Base-by-base conservation (phyloP, 2,113 vertebrate genomes). In the rabbit (Oryctolagus cuniculus) region DNA sequence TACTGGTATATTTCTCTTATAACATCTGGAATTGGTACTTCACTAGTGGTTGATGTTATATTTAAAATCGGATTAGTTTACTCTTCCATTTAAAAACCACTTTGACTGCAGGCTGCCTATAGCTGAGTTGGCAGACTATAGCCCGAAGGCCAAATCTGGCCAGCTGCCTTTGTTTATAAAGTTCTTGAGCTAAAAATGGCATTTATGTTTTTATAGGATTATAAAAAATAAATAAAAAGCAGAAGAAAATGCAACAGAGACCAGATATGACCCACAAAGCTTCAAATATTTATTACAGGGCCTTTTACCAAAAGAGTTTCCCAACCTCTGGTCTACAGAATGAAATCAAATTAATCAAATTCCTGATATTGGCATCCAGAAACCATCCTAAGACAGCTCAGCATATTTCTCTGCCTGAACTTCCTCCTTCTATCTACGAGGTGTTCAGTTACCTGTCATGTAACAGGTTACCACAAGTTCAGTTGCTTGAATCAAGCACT, bases 221-320 rank as follows among this genome's bases (percentile, higher is more conserved):
- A 2, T 89, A 79, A 84, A 87, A 91, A 31, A 21, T 74, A 84
- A 95, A 74, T 36, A 83, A 93, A 75, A 82, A 64, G 34, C 87
- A 73, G 79, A 70, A 80, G 17, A 84, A 63, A 74, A 87, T 58
- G 29, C 34, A 92, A 31, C 25, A 63, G 85, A 79, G 83, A 61
- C 64, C 84, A 90, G 38, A 64, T 21, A 80, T 36, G n/a, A 12
- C 77, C 34, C 79, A 87, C 55, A 27, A n/a, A 36, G 22, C 53
- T 79, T 93, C 69, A 75, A 89, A 83, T 58, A 70, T 63, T 78
- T 73, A 78, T 69, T 63, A 6, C 34, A 2, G 6, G 64, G 55
- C 22, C 51, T n/a, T 91, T 58, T 21, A 55, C 11, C 53, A 31
- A 63, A 72, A 44, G 4, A 2, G 24, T 31, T 86, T 73, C 69